phyloP scores from a whole-genome alignment of 2,888 invertebrate species.

The Ypsolopha sequella region DNA sequence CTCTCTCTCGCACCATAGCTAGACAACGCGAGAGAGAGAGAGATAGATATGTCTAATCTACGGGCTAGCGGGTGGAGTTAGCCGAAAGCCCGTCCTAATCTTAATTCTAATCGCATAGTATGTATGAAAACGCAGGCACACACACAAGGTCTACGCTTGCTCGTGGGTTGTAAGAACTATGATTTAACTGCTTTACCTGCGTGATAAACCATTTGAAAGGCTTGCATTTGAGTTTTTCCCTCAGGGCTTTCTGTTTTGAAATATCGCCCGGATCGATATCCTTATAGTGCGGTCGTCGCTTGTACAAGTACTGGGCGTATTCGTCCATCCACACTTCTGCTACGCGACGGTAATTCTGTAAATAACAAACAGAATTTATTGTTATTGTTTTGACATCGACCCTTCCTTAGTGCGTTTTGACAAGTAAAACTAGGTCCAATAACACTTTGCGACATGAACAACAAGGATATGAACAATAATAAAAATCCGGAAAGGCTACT shows the following conservation, averaged over 20 bases:
- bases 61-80: no score
- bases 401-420: no score
- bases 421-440: no score
- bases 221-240: slow-evolving; percentile 85
- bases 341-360: slow-evolving; percentile 89
- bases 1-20: no score
- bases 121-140: background rate
- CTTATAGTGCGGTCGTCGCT: slow-evolving; percentile 81
- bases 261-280: slow-evolving; percentile 86
- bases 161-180: background rate
- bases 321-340: slow-evolving; percentile 99
- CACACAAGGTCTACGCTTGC: background rate
- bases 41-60: no score
- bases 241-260: slow-evolving; percentile 79
- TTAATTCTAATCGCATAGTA: no score
- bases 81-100: no score
- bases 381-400: no score
- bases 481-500: no score
- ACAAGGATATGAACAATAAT: no score
- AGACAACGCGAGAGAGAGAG: no score
- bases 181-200: slow-evolving; percentile 44
- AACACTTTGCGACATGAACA: no score
- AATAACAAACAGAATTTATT: slow-evolving; percentile 3
- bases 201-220: slow-evolving; percentile 96
- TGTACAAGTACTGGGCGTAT: slow-evolving; percentile 89